These are phyloP conservation scores for Apocrypta bakeri DNA, from an alignment of 1,140 invertebrate genomes.

Conservation along the genomic window DNA sequence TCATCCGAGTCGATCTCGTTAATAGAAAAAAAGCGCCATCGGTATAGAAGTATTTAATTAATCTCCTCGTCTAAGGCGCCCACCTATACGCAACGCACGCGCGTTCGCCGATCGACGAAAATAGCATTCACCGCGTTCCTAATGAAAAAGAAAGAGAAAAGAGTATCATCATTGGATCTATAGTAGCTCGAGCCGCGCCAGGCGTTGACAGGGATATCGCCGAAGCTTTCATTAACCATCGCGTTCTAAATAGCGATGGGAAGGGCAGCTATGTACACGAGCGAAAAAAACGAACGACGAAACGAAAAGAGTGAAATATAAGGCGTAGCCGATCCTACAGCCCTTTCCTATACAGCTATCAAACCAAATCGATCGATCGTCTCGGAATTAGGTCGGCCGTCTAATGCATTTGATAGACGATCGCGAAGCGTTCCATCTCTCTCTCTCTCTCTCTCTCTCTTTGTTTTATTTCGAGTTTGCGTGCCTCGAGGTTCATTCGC, in stretches of 20 bases:
- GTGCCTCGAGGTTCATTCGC: too few relatives aligned
- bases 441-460: too few relatives aligned
- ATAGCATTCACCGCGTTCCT: neutral
- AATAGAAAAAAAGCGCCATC: too few relatives aligned
- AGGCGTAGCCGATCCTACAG: neutral
- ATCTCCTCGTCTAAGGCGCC: too few relatives aligned
- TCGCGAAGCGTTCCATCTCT: neutral
- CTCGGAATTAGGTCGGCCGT: neutral
- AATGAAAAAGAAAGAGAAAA: neutral
- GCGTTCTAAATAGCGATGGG: neutral
- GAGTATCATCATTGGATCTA: neutral
- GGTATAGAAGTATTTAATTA: too few relatives aligned
- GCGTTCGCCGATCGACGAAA: neutral
- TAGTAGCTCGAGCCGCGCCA: neutral
- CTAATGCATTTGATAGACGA: neutral
- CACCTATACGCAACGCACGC: neutral
- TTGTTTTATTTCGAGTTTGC: too few relatives aligned
- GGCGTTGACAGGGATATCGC: conserved; percentile 3
- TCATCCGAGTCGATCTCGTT: too few relatives aligned
- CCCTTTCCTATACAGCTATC: neutral
- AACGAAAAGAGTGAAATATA: neutral
- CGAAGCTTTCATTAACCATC: neutral
- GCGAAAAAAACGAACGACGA: neutral
- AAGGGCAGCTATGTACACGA: neutral
- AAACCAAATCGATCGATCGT: neutral